Evolutionary conservation across 2,888 invertebrate species (phyloP), one percentile per base, ranked within the genome.

Genomic region (Nymphalis polychloros): DNA sequence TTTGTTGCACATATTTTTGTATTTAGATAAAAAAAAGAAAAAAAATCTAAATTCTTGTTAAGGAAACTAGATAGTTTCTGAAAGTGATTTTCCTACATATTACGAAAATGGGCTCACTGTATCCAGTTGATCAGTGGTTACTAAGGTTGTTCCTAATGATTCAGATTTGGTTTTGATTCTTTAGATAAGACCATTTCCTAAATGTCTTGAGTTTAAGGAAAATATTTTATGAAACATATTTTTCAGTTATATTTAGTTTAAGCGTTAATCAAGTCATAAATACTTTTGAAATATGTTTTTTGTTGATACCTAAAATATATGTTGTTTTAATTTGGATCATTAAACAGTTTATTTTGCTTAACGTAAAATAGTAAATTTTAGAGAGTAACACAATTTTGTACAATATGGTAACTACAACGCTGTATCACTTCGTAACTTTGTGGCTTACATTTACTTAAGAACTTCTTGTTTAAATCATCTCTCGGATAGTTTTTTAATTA

Each of bases 401-500:
- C 19, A 57, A 57, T 19, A 8, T 17, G 17, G 17, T 17, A 41
- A 57, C 41, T 57, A 35, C 31, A 20, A n/a, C 41, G 57, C 57
- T 57, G 19, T 1, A n/a, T 57, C 35, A 57, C 57, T 57, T 57
- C 19, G 19, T 41, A 19, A 57, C 35, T 57, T 57, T 35, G 31
- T 16, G 19, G n/a, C 35, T 57, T 57, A 57, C n/a, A 41, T 19
- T 13, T 57, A 57, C 57, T 57, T 57, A 19, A 41, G 57, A 41
- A 19, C 35, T 57, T 57, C 57, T 35, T 48, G 48, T 59, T 65
- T 59, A n/a, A 41, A 59, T 47, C 27, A 48, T 59, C 16, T 47
- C 46, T 52, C 27, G 60, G 48, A 16, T 61, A 53, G 61, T 55
- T 60, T 66, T 57, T 35, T 19, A 55, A 61, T 61, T 23, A 31